phyloP scores from a whole-genome alignment of 2,888 invertebrate genomes.

The Drosophila paucipuncta region DNA sequence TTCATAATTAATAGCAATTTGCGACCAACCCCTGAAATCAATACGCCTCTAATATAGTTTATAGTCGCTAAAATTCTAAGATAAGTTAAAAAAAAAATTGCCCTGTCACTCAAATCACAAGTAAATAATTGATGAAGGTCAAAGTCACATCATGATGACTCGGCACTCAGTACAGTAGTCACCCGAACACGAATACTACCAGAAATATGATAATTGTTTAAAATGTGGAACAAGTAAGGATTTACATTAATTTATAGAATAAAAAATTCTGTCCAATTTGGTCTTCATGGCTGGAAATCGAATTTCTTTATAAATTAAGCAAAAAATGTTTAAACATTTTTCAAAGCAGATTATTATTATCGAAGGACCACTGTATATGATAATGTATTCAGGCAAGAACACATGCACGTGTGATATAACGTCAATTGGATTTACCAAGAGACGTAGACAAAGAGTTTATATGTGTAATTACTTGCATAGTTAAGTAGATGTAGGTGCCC shows the following conservation, averaged over 20 bases:
- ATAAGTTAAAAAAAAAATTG: slow-evolving; percentile 12
- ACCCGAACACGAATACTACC: neutral
- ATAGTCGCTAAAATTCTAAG: neutral
- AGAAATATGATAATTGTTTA: neutral
- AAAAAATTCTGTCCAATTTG: neutral
- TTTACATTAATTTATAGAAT: neutral
- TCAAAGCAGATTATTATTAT: neutral
- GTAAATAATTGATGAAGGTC: slow-evolving; percentile 48
- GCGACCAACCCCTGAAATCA: slow-evolving; percentile 54
- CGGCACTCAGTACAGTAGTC: slow-evolving; percentile 29
- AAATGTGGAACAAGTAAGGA: neutral
- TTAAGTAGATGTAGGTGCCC: slow-evolving; percentile 82
- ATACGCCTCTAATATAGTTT: slow-evolving; percentile 11
- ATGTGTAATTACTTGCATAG: slow-evolving; percentile 81
- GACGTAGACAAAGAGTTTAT: slow-evolving; percentile 8
- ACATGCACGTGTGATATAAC: slow-evolving; percentile 21
- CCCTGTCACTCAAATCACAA: slow-evolving; percentile 3
- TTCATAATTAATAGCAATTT: slow-evolving; percentile 57
- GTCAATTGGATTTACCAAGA: slow-evolving; percentile 22
- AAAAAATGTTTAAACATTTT: neutral
- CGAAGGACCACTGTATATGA: slow-evolving; percentile 3
- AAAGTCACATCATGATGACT: slow-evolving; percentile 36
- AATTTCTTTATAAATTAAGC: neutral
- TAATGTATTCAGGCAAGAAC: neutral
- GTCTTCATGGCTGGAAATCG: neutral